Evolutionary conservation across 2,113 vertebrate species (phyloP).

Genomic region (Mustelus asterias): DNA sequence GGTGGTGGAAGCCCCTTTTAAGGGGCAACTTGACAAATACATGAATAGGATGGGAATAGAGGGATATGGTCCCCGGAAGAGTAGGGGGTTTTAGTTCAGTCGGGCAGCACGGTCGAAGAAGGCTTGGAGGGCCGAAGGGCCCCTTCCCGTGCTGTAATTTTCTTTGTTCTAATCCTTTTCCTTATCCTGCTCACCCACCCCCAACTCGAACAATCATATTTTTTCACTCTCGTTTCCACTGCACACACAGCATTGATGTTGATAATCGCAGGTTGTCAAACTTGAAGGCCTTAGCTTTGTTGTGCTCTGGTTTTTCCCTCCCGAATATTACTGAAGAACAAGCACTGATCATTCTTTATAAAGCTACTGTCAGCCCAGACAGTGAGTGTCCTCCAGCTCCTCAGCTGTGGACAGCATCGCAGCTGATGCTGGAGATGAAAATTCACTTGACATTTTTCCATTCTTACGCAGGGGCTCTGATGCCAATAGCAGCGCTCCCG

Average conservation of each 20-base stretch:
- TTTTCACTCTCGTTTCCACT: neutral
- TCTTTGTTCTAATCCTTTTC: neutral
- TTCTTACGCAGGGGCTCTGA: neutral
- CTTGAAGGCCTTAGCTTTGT: neutral
- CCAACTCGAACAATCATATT: neutral
- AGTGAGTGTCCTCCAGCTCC: neutral
- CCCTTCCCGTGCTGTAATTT: too few relatives aligned
- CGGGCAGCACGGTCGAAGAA: too few relatives aligned
- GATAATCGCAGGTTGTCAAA: neutral
- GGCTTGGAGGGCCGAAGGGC: too few relatives aligned
- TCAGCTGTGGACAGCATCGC: neutral
- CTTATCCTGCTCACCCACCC: neutral
- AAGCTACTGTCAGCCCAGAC: neutral
- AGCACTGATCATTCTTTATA: neutral
- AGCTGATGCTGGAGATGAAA: neutral
- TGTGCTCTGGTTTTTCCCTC: neutral
- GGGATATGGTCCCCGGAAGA: too few relatives aligned
- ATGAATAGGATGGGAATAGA: too few relatives aligned
- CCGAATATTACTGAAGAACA: neutral
- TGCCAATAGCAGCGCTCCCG: neutral
- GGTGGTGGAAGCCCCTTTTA: too few relatives aligned
- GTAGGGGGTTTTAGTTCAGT: too few relatives aligned
- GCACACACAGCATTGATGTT: neutral
- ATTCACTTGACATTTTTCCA: neutral
- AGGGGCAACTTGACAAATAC: too few relatives aligned